Evolutionary conservation across 2,797 vertebrate genomes (phyloP), one percentile per base, ranked within the genome.

Genomic region (Anolis apletophallus): DNA sequence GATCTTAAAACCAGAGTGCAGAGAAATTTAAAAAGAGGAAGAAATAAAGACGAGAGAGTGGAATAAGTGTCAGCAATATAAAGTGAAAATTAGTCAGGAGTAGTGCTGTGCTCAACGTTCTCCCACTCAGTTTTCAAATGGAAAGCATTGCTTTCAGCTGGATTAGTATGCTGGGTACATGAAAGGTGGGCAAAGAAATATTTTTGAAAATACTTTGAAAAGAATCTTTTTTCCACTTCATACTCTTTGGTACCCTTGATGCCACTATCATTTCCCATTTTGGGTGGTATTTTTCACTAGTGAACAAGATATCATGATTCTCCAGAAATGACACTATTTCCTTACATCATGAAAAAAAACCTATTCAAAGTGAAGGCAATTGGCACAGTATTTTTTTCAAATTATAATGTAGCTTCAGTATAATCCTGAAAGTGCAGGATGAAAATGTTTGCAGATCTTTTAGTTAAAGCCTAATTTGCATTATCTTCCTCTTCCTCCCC

Each of bases 61-160:
- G n/a, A 72, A 11, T 64, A 86, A 76, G 57, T 23, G 5, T 84
- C 40, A 88, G 46, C 26, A 88, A 40, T 90, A 89, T 91, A 90
- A 23, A 88, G 12, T 3, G 17, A 75, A 64, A 17, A 54, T 78
- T 85, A 80, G 74, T 79, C 68, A 36, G 67, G 85, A 89, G 57
- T 69, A 61, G 36, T 68, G 79, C 34, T 67, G 59, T 52, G 32
- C 16, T 67, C 50, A 68, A 86, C 81, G 34, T 67, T 68, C 32
- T 81, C 71, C 34, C 81, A 34, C 54, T 69, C 23, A 1, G 54
- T 17, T 87, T 90, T 76, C 32, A 50, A n/a, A 74, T 36, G 79
- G 26, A 68, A 14, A 57, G 3, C 67, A 0, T 13, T 14, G 81
- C 29, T 3, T 57, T 91, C 55, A 80, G 46, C 26, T 12, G 50